Evolutionary conservation across 92 coral and sea anemone species (phyloP), one percentile per base, ranked within the genome.

Genomic region (Zoanthus gigantus): DNA sequence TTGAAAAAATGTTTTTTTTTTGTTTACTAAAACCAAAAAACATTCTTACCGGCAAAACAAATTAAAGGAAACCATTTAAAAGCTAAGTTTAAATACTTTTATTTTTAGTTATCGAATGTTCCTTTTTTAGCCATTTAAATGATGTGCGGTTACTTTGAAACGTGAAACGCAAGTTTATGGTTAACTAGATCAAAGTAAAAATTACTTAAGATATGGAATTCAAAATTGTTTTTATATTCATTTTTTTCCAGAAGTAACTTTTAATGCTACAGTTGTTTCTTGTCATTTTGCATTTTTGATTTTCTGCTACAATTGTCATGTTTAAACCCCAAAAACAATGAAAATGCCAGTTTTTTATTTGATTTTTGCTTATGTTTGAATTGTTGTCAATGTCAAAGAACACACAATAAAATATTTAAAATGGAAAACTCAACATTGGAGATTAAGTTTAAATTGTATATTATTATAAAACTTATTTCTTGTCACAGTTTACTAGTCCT

Each of bases 101-200:
- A 66, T 80, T 80, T 63, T 80, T 6, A 7, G 46, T 69, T 65
- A 45, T 80, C 74, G 18, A 6, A 16, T 47, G 12, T 45, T 45
- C 74, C n/a, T 65, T 18, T 81, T 66, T 47, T 79, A 79, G 47
- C 34, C 60, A 28, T 63, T 81, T 48, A 47, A 81, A 66, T 81
- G 63, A 57, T 81, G 53, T 45, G 85, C 85, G 60, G 85, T 65
- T 66, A 63, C 85, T 80, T 80, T 80, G 73, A 80, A 80, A 80
- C 58, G 45, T 3, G 34, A 57, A 44, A 79, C 72, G 58, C 54
- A 79, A 79, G 10, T 45, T 63, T 65, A 63, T 18, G 63, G 30
- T 65, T 80, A 65, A 29, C 73, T 18, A 80, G 58, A 46, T 42
- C 42, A 63, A 61, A 65, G 74, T 8, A 67, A 81, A 79, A 81